Base-by-base conservation (phyloP, 2,113 vertebrate genomes). In the Pandion haliaetus region DNA sequence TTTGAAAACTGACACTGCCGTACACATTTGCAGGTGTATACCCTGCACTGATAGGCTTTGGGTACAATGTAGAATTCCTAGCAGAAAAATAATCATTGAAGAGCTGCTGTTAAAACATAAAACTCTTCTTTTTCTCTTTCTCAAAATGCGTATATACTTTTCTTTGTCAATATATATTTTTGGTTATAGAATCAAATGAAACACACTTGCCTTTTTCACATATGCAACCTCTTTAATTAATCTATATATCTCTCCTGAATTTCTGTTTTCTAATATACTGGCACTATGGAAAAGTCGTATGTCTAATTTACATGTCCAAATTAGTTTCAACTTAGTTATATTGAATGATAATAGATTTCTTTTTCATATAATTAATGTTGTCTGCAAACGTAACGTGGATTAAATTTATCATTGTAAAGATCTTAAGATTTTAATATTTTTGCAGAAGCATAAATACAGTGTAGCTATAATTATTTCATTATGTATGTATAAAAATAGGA, bases 391-490 rank as follows among this genome's bases (percentile, higher is more conserved):
- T 98, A 97, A 97, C 80, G 95, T 97, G 97, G 97, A 98, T 97
- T 98, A 98, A 98, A 98, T 98, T 98, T 98, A 98, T 98, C 97
- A 98, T 98, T 98, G 98, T 98, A 98, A 98, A 98, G 98, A 98
- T 98, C 98, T 98, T 97, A 98, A 98, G 98, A 97, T 98, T 98
- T 98, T 98, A 98, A 98, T 98, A 98, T 98, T 98, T 98, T 98
- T 98, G 96, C 98, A 96, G 97, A 98, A 90, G 97, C 97, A 98
- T 98, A 98, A 98, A 98, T 98, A 98, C 95, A 95, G 96, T 96
- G 97, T 97, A 95, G 97, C 98, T 98, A 98, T 98, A 98, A 98
- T 98, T 98, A 98, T 98, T 98, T 98, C 98, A 98, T 98, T 98
- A 98, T 98, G 98, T 98, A 98, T 98, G 98, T 98, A 97, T 98